These are phyloP conservation scores for Pelodytes ibericus DNA, from an alignment of 2,797 vertebrate genomes.

Conservation along the genomic window DNA sequence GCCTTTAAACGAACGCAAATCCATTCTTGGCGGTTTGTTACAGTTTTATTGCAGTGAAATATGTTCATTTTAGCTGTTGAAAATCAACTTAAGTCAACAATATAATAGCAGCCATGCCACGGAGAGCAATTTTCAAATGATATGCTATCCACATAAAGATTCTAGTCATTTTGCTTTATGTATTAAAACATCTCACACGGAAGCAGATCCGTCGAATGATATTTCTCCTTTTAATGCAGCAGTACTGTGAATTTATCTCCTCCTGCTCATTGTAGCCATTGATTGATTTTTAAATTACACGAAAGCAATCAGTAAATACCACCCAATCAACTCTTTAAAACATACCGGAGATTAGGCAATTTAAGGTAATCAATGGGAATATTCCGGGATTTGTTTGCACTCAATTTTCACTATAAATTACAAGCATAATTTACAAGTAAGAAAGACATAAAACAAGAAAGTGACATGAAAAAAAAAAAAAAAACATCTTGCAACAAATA, in stretches of 20 bases:
- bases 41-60: slow-evolving; percentile 78
- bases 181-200: slow-evolving; percentile 78
- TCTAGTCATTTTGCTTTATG: slow-evolving; percentile 71
- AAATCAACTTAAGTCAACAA: slow-evolving; percentile 69
- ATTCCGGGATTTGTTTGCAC: slow-evolving; percentile 82
- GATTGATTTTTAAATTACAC: slow-evolving; percentile 99
- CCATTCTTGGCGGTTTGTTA: slow-evolving; percentile 61
- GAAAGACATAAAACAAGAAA: slow-evolving; percentile 94
- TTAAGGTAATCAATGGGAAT: slow-evolving; percentile 97
- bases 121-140: slow-evolving; percentile 64
- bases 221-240: slow-evolving; percentile 76
- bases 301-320: slow-evolving; percentile 97
- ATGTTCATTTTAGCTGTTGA: slow-evolving; percentile 67
- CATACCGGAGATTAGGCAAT: slow-evolving; percentile 98
- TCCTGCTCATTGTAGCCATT: slow-evolving; percentile 87
- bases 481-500: slow-evolving; percentile 92
- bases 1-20: slow-evolving; percentile 68
- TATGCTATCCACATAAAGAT: slow-evolving; percentile 64
- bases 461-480: slow-evolving; percentile 76
- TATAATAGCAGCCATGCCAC: slow-evolving; percentile 63
- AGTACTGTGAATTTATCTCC: slow-evolving; percentile 87
- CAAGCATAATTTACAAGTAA: slow-evolving; percentile 87
- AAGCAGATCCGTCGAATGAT: slow-evolving; percentile 73
- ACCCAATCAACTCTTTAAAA: slow-evolving; percentile 95
- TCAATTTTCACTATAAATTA: slow-evolving; percentile 93